phyloP scores from a whole-genome alignment of 2,113 vertebrate genomes.

The Micronisus gabar region DNA sequence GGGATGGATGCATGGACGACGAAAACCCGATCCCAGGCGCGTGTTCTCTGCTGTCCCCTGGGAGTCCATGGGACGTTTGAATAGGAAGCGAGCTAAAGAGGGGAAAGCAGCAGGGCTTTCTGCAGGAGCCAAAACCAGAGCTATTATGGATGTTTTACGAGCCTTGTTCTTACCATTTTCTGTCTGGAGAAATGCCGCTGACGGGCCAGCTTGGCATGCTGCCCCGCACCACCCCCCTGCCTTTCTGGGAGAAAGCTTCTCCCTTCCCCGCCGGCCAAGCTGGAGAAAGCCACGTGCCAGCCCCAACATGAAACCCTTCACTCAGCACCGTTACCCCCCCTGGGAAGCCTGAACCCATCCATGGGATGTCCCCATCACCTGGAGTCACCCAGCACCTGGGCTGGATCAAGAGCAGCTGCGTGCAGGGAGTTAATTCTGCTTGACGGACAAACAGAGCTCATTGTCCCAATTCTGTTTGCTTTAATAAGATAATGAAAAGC shows the following conservation, averaged over 20 bases:
- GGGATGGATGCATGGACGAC: fast-evolving
- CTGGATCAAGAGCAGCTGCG: fast-evolving
- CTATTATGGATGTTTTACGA: background rate
- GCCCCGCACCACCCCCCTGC: background rate
- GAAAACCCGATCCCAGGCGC: background rate
- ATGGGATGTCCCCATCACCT: background rate
- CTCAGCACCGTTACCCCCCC: fast-evolving
- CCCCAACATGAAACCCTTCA: background rate
- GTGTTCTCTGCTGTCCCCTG: background rate
- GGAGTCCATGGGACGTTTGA: background rate
- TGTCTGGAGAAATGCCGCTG: background rate
- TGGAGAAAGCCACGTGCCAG: background rate
- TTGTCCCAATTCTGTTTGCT: background rate
- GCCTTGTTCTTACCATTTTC: background rate
- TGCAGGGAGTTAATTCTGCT: background rate
- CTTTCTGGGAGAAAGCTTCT: background rate
- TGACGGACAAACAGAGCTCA: background rate
- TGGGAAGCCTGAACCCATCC: background rate
- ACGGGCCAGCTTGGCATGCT: fast-evolving
- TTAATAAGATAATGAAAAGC: background rate
- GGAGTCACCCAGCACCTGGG: background rate
- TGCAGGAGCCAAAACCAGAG: background rate
- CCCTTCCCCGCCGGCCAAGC: background rate
- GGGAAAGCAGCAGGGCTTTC: background rate
- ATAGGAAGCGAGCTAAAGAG: background rate